A percentile compares a stretch with the other conserved stretches of the same genome.
Evolutionary conservation across 2,888 invertebrate species (phyloP).

Genomic region (Hydriomena furcata): DNA sequence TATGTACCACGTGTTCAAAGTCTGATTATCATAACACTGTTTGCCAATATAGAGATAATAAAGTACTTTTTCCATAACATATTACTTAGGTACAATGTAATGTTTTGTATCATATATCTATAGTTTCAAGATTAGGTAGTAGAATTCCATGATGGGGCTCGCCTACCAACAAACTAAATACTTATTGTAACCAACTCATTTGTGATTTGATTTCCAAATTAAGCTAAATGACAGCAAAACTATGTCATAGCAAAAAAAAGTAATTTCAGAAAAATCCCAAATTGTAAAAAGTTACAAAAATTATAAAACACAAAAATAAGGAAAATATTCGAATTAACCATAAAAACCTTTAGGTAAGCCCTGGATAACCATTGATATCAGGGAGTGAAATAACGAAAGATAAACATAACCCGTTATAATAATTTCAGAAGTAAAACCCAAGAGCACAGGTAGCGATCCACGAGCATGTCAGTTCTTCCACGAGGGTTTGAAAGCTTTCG

Average conservation of each 20-base stretch:
- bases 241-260: background rate
- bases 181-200: too few relatives aligned
- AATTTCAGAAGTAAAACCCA: slow-evolving; percentile 16
- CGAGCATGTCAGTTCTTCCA: slow-evolving; percentile 45
- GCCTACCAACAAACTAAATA: too few relatives aligned
- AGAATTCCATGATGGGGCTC: too few relatives aligned
- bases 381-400: too few relatives aligned
- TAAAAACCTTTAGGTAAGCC: slow-evolving; percentile 13
- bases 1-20: background rate
- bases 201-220: too few relatives aligned
- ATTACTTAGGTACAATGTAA: too few relatives aligned
- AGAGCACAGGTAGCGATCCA: slow-evolving; percentile 15
- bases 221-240: too few relatives aligned
- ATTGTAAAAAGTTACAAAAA: slow-evolving; percentile 27
- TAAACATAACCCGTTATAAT: background rate
- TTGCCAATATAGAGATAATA: too few relatives aligned
- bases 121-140: too few relatives aligned
- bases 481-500: slow-evolving; percentile 61
- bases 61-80: too few relatives aligned
- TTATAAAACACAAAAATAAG: slow-evolving; percentile 10
- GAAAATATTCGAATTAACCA: slow-evolving; percentile 10
- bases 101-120: too few relatives aligned
- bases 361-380: too few relatives aligned
- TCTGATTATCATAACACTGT: background rate
- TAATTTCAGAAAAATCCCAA: slow-evolving; percentile 16